Evolutionary conservation across 1,140 invertebrate genomes (phyloP).

Genomic region (Bombus sylvicola): DNA sequence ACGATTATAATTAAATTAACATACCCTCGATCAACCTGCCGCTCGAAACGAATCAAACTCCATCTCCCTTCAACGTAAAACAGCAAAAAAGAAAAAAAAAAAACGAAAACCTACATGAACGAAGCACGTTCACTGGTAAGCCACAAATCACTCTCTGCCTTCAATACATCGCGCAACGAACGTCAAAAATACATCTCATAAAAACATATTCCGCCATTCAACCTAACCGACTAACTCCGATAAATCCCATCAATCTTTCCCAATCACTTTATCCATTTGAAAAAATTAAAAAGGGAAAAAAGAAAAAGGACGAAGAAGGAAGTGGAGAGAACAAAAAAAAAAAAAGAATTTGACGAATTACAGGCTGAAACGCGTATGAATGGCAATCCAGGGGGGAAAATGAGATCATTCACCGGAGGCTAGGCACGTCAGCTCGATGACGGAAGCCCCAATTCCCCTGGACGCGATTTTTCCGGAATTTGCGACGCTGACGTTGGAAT

Average conservation of each 20-base stretch:
- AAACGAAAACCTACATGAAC: neutral
- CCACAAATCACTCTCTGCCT: neutral
- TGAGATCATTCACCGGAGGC: slow-evolving; percentile 22
- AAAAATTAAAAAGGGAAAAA: neutral
- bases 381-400: neutral
- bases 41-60: neutral
- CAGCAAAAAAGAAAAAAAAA: neutral
- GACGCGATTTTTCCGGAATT: neutral
- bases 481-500: neutral
- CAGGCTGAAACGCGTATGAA: neutral
- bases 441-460: slow-evolving; percentile 2
- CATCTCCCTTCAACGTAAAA: too few species aligned
- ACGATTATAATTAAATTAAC: too few species aligned
- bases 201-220: neutral
- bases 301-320: neutral
- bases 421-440: neutral
- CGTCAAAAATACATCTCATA: neutral
- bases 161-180: neutral
- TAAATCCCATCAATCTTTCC: neutral
- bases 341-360: neutral
- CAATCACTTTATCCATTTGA: neutral
- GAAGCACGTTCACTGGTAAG: neutral
- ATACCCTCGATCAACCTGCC: neutral
- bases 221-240: neutral
- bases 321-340: neutral